phyloP scores from a whole-genome alignment of 1,140 invertebrate species.

The Cotesia typhae region DNA sequence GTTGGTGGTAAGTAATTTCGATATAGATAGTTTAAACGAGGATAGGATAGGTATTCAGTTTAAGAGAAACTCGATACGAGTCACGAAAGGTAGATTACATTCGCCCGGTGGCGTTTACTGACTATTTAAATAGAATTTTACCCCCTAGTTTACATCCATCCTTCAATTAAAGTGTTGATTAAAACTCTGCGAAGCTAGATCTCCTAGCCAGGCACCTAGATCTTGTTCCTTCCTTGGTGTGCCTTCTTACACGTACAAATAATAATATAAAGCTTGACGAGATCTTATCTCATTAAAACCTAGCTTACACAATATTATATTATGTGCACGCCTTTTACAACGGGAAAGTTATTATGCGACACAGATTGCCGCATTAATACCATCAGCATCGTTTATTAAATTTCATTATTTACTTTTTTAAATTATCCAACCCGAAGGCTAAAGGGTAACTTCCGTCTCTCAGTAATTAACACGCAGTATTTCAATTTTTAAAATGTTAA shows the following conservation, averaged over 20 bases:
- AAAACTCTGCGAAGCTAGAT: constrained; percentile 39
- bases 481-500: no score
- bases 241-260: constrained; percentile 17
- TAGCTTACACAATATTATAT: background rate
- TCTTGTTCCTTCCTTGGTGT: constrained; percentile 31
- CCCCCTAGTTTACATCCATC: constrained; percentile 52
- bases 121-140: constrained; percentile 31
- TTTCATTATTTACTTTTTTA: no score
- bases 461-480: constrained; percentile 6
- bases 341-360: constrained; percentile 2
- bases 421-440: background rate
- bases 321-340: no score
- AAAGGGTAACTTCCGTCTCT: background rate
- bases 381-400: background rate
- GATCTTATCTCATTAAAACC: constrained; percentile 19
- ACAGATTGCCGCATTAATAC: constrained; percentile 22
- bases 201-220: background rate
- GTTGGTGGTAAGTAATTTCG: background rate
- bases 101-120: constrained; percentile 34
- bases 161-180: constrained; percentile 51
- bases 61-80: constrained; percentile 36
- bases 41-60: background rate
- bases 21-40: constrained; percentile 8
- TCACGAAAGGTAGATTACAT: constrained; percentile 44
- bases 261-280: constrained; percentile 24